phyloP scores from a whole-genome alignment of 2,888 invertebrate genomes.

The Diarsia rubi region DNA sequence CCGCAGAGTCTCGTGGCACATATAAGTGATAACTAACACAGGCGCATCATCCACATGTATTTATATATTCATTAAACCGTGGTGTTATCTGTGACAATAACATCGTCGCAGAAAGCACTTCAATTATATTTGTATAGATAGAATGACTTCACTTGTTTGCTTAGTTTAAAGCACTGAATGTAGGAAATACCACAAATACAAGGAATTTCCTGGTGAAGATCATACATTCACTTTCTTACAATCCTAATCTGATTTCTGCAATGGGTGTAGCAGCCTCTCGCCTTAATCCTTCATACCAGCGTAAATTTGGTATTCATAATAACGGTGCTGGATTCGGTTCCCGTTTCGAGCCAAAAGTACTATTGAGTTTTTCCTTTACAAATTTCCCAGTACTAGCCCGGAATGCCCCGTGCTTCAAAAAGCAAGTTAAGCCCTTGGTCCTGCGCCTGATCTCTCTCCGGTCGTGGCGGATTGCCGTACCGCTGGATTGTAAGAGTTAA shows the following conservation, averaged over 20 bases:
- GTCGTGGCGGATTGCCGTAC: too few species aligned
- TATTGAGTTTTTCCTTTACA: too few species aligned
- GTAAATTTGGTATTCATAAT: too few species aligned
- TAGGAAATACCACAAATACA: conserved; percentile 43
- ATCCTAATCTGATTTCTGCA: not conserved
- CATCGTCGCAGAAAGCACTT: conserved; percentile 40
- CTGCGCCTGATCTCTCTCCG: too few species aligned
- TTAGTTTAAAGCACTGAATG: conserved; percentile 20
- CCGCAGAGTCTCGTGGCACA: not conserved
- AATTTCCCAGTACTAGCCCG: too few species aligned
- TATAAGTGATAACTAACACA: conserved; percentile 31
- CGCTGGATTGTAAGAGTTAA: too few species aligned
- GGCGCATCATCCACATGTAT: conserved; percentile 25
- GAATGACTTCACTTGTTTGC: conserved; percentile 36
- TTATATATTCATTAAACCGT: conserved; percentile 55
- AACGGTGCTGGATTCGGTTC: too few species aligned
- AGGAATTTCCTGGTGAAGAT: conserved; percentile 25
- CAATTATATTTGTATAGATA: conserved; percentile 58
- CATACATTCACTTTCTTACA: conserved; percentile 2
- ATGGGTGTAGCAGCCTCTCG: not conserved
- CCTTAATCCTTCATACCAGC: not conserved
- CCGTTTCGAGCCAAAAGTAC: too few species aligned
- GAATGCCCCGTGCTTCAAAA: too few species aligned
- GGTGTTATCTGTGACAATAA: conserved; percentile 54
- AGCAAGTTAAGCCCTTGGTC: too few species aligned